Evolutionary conservation across 2,888 invertebrate species (phyloP), one percentile per base, ranked within the genome.

Genomic region (Eristalinus aeneus): DNA sequence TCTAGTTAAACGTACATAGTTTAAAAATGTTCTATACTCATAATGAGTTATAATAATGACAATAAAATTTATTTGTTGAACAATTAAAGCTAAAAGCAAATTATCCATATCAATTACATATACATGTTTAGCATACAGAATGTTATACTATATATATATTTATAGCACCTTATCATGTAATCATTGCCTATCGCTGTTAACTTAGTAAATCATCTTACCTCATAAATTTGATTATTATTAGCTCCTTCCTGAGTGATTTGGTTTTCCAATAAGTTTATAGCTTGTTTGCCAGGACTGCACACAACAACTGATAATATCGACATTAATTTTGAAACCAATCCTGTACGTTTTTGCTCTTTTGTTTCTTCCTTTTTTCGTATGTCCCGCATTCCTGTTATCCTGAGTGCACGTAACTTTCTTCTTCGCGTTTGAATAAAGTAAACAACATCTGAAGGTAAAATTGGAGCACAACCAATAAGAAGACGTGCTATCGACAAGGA

Each of bases 401-500:
- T 90, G 6, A 92, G 89, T 36, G 90, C 89, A 23, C 92, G 89
- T 60, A 92, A 67, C 39, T 90, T 91, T 63, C 90, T 89, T 2
- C 92, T 91, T 36, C 91, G 88, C 3, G 90, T 90, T 86, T 92
- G 91, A 72, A 92, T 89, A 22, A 91, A 91, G 80, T 91, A 90
- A 8, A 92, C 90, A 71, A 92, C 78, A 23, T 89, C 89, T 8
- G 88, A 36, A 1, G 92, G 89, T 3, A 89, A 88, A 1, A 92
- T 84, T 0, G 91, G 91, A 2, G 89, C 88, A 36, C 90, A 89
- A 32, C 92, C 92, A 22, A 92, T 89, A 71, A 92, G 72, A 8
- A 91, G 58, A 2, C 91, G 89, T 3, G 85, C 90, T 31, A 91
- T 6, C 5, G 92, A 91, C 4, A 92, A 54, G 78, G 89, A 89